Conservation (phyloP, 2,888 invertebrate genomes). For the Phaonia tiefii region DNA sequence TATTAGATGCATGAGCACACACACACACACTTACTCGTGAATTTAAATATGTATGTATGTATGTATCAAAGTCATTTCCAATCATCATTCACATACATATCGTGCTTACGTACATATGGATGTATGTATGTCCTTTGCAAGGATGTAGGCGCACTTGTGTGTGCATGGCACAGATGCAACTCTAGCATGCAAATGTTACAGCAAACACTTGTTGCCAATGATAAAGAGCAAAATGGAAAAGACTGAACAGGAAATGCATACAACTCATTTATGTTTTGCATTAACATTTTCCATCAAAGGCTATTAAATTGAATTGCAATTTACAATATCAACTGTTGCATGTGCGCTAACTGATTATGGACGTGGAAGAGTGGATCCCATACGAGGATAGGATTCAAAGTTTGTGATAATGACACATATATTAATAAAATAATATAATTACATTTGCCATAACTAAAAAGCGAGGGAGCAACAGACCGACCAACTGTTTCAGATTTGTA, state of each 20-base stretch:
- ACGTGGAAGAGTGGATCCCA: too few relatives aligned
- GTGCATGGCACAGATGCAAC: slow-evolving; percentile 3
- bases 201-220: slow-evolving; percentile 61
- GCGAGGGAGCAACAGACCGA: too few relatives aligned
- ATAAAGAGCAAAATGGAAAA: slow-evolving; percentile 1
- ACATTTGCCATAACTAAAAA: too few relatives aligned
- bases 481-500: too few relatives aligned
- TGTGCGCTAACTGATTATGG: not conserved
- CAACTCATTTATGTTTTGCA: slow-evolving; percentile 31
- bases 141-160: slow-evolving; percentile 45
- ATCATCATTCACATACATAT: slow-evolving; percentile 40
- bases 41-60: too few relatives aligned
- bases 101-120: not conserved
- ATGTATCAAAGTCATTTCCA: slow-evolving; percentile 58
- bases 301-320: slow-evolving; percentile 40
- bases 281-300: slow-evolving; percentile 40
- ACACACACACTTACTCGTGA: slow-evolving; percentile 18
- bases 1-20: slow-evolving; percentile 66
- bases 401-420: too few relatives aligned
- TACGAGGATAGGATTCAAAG: not conserved
- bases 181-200: not conserved
- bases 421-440: too few relatives aligned
- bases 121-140: slow-evolving; percentile 30
- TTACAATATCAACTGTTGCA: slow-evolving; percentile 34
- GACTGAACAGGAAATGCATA: slow-evolving; percentile 23